Evolutionary conservation across 30 jellyfish, hydroid and myxozoan genomes (phyloP).

Genomic region (Hydractinia symbiolongicarpus): DNA sequence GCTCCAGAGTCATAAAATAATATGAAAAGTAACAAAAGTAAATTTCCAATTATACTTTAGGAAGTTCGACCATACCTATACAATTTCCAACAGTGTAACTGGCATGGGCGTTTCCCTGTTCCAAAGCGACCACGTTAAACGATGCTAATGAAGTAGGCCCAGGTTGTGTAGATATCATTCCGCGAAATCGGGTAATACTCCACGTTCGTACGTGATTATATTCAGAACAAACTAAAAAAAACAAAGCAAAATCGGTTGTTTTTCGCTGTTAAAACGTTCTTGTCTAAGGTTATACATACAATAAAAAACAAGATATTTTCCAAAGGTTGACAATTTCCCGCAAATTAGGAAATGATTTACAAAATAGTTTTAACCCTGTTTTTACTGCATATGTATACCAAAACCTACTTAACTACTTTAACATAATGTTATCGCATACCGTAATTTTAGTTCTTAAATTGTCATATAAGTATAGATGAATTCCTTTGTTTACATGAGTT

Average conservation of each 20-base stretch:
- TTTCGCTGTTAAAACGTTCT: too few relatives aligned
- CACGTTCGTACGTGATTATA: constrained; percentile 96
- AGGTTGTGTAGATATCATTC: constrained; percentile 98
- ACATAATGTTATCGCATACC: too few relatives aligned
- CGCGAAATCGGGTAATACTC: constrained; percentile 98
- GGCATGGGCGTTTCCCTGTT: constrained; percentile 55
- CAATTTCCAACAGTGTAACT: constrained; percentile 36
- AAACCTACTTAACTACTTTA: too few relatives aligned
- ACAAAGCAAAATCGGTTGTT: neutral
- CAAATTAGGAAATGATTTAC: too few relatives aligned
- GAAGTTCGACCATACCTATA: constrained; percentile 48
- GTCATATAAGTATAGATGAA: too few relatives aligned
- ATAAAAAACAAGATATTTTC: neutral
- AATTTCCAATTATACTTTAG: neutral
- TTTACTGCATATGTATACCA: too few relatives aligned
- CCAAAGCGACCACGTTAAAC: constrained; percentile 76
- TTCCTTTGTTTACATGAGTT: too few relatives aligned
- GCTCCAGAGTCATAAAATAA: neutral
- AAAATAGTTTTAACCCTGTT: too few relatives aligned
- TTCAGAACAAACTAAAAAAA: constrained; percentile 81
- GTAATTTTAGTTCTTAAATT: too few relatives aligned
- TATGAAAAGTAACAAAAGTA: neutral
- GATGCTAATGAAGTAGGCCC: constrained; percentile 99
- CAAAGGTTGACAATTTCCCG: neutral
- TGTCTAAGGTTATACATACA: neutral